Conservation (phyloP, 2,888 invertebrate genomes). For the Cataglyphis livida region DNA sequence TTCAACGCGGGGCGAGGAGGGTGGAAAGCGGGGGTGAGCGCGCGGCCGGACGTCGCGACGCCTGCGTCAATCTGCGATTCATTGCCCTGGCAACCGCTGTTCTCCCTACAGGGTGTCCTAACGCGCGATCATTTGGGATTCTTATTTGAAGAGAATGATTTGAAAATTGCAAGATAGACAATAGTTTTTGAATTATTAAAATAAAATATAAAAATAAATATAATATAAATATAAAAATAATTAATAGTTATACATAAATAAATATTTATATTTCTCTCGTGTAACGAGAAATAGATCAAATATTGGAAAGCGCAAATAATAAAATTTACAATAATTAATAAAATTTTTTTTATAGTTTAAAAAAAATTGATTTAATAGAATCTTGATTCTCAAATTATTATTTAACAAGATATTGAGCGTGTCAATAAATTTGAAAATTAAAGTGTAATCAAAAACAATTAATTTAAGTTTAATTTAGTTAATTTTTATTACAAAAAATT, state of each 20-base stretch:
- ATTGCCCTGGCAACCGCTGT: constrained; percentile 81
- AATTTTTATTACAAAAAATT: constrained; percentile 8
- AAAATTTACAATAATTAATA: too few relatives aligned
- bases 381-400: neutral
- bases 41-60: constrained; percentile 74
- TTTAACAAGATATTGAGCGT: neutral
- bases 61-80: constrained; percentile 82
- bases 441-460: neutral
- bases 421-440: neutral
- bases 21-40: constrained; percentile 64
- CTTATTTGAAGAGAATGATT: neutral
- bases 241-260: neutral
- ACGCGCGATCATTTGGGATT: constrained; percentile 26
- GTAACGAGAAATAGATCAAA: neutral
- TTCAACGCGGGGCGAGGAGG: constrained; percentile 51
- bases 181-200: neutral
- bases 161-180: neutral
- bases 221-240: neutral
- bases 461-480: neutral
- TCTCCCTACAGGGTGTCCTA: constrained; percentile 53
- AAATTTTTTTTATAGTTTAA: neutral
- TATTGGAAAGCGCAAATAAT: neutral
- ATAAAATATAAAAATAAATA: too few relatives aligned
- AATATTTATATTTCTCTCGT: neutral
- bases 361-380: neutral